Percentiles rank a stretch among this genome's conserved stretches.
phyloP scores from a whole-genome alignment of 2,888 invertebrate genomes.

The Lingula anatina region DNA sequence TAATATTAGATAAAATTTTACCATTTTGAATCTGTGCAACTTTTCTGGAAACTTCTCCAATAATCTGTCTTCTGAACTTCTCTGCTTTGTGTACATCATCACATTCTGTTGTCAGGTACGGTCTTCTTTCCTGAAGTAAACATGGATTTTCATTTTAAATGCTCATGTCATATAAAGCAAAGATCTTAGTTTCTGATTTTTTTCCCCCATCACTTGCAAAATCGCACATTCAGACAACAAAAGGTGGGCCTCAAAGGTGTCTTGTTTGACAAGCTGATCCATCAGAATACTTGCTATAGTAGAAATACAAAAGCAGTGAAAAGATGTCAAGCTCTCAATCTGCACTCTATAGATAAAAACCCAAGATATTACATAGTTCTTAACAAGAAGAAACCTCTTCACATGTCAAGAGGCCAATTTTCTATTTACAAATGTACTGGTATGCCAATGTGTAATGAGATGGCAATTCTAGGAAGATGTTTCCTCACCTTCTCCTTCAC shows the following conservation, averaged over 20 bases:
- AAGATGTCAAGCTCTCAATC: not conserved
- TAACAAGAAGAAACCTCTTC: slow-evolving; percentile 3
- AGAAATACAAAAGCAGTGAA: not conserved
- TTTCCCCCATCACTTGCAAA: no score
- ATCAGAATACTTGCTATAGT: not conserved
- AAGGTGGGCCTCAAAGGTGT: no score
- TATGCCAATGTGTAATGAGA: slow-evolving; percentile 7
- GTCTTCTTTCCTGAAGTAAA: slow-evolving; percentile 66
- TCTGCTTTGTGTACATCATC: slow-evolving; percentile 86
- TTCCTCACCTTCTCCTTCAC: no score
- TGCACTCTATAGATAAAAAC: not conserved
- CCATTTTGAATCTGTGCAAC: slow-evolving; percentile 98
- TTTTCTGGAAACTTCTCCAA: slow-evolving; percentile 95
- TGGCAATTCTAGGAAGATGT: not conserved
- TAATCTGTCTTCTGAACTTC: slow-evolving; percentile 94
- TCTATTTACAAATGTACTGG: not conserved
- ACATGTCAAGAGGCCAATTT: not conserved
- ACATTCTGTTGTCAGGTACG: slow-evolving; percentile 93
- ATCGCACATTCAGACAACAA: no score
- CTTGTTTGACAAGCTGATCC: no score
- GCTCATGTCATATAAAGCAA: no score
- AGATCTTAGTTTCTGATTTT: no score
- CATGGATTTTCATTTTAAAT: no score
- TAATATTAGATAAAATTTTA: no score
- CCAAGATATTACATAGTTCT: slow-evolving; percentile 13